Conservation (phyloP, 2,888 invertebrate species). For the Lochmaea crataegi region DNA sequence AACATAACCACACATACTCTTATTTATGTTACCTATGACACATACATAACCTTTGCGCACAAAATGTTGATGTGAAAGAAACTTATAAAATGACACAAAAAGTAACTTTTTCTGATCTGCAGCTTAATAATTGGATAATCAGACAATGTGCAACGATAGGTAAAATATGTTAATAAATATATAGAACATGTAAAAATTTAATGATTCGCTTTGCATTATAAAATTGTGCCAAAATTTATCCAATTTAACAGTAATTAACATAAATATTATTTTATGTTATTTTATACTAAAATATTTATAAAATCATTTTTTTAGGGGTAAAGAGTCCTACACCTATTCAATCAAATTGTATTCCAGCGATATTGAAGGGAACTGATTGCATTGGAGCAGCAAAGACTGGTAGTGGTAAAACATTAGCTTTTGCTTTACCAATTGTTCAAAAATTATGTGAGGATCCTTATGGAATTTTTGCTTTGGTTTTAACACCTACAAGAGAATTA, state of each 20-base stretch:
- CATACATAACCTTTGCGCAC: no score
- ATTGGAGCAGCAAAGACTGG: conserved; percentile 98
- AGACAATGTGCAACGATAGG: conserved; percentile 78
- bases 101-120: conserved; percentile 71
- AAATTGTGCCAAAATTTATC: no score
- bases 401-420: conserved; percentile 97
- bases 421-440: conserved; percentile 94
- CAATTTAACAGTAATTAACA: no score
- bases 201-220: no score
- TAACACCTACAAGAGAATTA: conserved; percentile 95
- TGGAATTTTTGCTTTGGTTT: conserved; percentile 92
- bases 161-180: conserved; percentile 59
- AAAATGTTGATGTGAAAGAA: no score
- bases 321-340: conserved; percentile 86
- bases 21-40: no score
- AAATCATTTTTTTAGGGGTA: conserved; percentile 70
- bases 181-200: no score
- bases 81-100: conserved; percentile 38
- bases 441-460: conserved; percentile 93
- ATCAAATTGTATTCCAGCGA: conserved; percentile 81
- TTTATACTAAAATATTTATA: conserved; percentile 6
- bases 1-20: no score
- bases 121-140: conserved; percentile 79
- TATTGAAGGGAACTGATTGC: conserved; percentile 85
- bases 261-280: no score